Conservation (phyloP, 2,113 vertebrate genomes). For the Scomber colias region DNA sequence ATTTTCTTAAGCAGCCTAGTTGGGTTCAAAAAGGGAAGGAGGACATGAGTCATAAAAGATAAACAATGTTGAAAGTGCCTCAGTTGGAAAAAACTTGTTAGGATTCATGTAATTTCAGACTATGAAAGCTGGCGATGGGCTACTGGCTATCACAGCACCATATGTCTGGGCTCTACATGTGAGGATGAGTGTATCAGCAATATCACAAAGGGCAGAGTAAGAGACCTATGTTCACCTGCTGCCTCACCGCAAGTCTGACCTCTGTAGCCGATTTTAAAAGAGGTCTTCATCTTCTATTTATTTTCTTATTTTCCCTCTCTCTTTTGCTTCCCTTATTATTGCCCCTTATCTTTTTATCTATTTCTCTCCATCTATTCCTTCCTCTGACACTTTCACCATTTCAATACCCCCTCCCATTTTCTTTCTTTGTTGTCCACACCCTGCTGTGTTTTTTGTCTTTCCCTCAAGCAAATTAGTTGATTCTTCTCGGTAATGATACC, state of each 20-base stretch:
- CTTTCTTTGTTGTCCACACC: slow-evolving; percentile 1
- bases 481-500: slow-evolving; percentile 22
- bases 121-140: slow-evolving; percentile 7
- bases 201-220: slow-evolving; percentile 42
- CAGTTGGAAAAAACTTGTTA: slow-evolving; percentile 46
- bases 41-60: slow-evolving; percentile 38
- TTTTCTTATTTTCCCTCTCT: background rate
- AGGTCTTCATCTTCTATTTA: slow-evolving; percentile 21
- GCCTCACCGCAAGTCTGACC: slow-evolving; percentile 44
- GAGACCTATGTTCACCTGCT: slow-evolving; percentile 48
- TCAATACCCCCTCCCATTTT: background rate
- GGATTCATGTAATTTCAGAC: slow-evolving; percentile 44
- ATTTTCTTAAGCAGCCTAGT: too few species aligned
- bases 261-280: slow-evolving; percentile 36
- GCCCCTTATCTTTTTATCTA: background rate
- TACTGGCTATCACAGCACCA: slow-evolving; percentile 19
- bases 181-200: slow-evolving; percentile 38
- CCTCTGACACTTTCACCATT: too few species aligned
- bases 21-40: slow-evolving; percentile 9
- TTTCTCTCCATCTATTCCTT: background rate
- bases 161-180: slow-evolving; percentile 34
- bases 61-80: slow-evolving; percentile 11
- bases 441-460: slow-evolving; percentile 38
- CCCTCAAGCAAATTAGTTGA: slow-evolving; percentile 14
- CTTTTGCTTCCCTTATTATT: background rate